Base-by-base conservation (phyloP, 2,888 invertebrate species). In the Trissonchulus sp. region DNA sequence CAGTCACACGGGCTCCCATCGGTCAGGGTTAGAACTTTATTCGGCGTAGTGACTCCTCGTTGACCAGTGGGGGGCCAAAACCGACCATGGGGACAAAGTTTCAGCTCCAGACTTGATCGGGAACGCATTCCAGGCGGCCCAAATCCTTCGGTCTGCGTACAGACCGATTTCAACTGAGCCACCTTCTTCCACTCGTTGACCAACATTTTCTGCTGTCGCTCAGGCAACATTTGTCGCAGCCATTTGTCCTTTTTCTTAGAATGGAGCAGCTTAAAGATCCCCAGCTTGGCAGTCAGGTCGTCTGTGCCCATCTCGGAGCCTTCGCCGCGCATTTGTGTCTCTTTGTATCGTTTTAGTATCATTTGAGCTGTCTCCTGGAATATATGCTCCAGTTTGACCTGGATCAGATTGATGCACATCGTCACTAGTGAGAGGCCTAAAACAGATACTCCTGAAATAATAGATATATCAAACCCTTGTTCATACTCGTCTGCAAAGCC, bases 291-390 rank as follows among this genome's bases (percentile, higher is more conserved):
- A 8, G 48, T 48, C 8, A 48, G 23, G 48, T 48, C 48, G 48
- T 48, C 48, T 23, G 48, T 23, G 23, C 48, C 48, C 48, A 48
- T 48, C n/a, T 28, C 71, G n/a, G 34, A 8, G n/a, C 33, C 35
- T 69, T 69, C 71, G 2, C 71, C 71, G 34, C n/a, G 34, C 37
- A 35, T 30, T 36, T 69, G 71, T 18, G 71, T 35, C n/a, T 69
- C 71, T n/a, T 69, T 30, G 35, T 81, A 82, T 72, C 83, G 82
- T 74, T 83, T 83, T 79, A 83, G 81, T 73, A 83, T 77, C n/a
- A 80, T 78, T 23, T 83, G 75, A n/a, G 83, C 77, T 23, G 83
- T 78, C 75, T 83, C 74, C 33, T 68, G 63, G 30, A 68, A 38
- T 28, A 60, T 33, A 3, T 62, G 74, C 35, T 74, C 74, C 60